Evolutionary conservation across 2,888 invertebrate genomes (phyloP).

Genomic region (Tribolium freemani): DNA sequence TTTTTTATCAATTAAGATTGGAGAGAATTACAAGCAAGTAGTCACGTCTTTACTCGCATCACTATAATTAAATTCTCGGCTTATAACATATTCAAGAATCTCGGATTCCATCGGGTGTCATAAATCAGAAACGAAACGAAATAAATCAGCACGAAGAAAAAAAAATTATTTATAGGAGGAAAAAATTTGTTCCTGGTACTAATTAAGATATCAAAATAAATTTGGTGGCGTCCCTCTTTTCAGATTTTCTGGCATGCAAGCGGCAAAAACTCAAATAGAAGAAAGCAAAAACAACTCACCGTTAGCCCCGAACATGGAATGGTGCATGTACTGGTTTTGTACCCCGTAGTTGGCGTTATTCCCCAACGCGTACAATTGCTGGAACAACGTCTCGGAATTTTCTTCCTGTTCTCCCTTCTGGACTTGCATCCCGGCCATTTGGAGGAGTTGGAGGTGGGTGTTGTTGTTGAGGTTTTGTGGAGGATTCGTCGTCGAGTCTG

Average conservation of each 20-base stretch:
- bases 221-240: slow-evolving; percentile 7
- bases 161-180: slow-evolving; percentile 8
- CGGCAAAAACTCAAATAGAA: neutral
- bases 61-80: slow-evolving; percentile 25
- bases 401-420: slow-evolving; percentile 65
- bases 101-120: slow-evolving; percentile 29
- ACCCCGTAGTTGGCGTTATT: slow-evolving; percentile 69
- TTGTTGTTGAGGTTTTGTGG: slow-evolving; percentile 67
- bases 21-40: slow-evolving; percentile 9
- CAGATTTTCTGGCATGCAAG: slow-evolving; percentile 5
- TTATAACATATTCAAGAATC: slow-evolving; percentile 31
- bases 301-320: slow-evolving; percentile 72
- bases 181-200: slow-evolving; percentile 3
- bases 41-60: slow-evolving; percentile 28
- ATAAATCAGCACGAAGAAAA: slow-evolving; percentile 23
- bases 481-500: slow-evolving; percentile 69
- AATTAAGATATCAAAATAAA: slow-evolving; percentile 21
- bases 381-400: slow-evolving; percentile 71
- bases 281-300: slow-evolving; percentile 65
- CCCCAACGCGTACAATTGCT: slow-evolving; percentile 70
- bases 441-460: slow-evolving; percentile 72
- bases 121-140: slow-evolving; percentile 29
- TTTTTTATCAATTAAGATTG: neutral
- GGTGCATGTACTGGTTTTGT: slow-evolving; percentile 72
- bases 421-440: slow-evolving; percentile 72